Percentiles rank a stretch among this genome's conserved stretches.
phyloP scores from a whole-genome alignment of 2,888 invertebrate genomes.

The Diaphora mendica region DNA sequence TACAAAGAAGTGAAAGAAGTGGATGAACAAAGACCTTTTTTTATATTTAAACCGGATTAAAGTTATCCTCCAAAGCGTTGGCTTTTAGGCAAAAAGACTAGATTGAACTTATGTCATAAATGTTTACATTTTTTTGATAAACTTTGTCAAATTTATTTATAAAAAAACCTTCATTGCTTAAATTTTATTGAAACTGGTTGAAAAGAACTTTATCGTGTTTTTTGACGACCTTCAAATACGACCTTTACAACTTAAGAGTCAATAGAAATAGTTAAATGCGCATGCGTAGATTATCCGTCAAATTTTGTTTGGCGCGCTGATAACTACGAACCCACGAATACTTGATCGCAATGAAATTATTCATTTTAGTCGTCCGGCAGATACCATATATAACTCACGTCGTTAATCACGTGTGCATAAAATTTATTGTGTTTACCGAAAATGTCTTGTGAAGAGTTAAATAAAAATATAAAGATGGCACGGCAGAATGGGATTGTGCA shows the following conservation, averaged over 20 bases:
- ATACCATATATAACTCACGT: conserved; percentile 72
- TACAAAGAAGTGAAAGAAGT: no score
- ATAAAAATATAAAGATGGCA: conserved; percentile 76
- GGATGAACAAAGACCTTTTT: no score
- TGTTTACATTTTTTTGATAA: conserved; percentile 4
- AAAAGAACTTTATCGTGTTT: neutral
- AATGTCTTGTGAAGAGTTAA: conserved; percentile 75
- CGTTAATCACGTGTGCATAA: conserved; percentile 45
- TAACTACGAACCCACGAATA: conserved; percentile 65
- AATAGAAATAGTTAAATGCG: conserved; percentile 68
- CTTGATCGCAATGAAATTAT: conserved; percentile 79
- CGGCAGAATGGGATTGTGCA: conserved; percentile 94
- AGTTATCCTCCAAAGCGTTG: neutral
- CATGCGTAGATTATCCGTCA: conserved; percentile 75
- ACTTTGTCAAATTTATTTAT: no score
- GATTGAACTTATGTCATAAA: neutral
- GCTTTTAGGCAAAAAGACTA: neutral
- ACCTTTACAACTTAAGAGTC: conserved; percentile 65
- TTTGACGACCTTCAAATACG: conserved; percentile 69
- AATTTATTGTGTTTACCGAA: conserved; percentile 57
- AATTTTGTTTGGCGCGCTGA: conserved; percentile 82
- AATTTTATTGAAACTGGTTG: neutral
- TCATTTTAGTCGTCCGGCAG: conserved; percentile 77
- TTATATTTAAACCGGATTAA: neutral
- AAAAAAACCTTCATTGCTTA: no score